Percentiles rank a stretch among this genome's conserved stretches.
phyloP scores from a whole-genome alignment of 2,113 vertebrate genomes.

The Cricetomys ansorgei region DNA sequence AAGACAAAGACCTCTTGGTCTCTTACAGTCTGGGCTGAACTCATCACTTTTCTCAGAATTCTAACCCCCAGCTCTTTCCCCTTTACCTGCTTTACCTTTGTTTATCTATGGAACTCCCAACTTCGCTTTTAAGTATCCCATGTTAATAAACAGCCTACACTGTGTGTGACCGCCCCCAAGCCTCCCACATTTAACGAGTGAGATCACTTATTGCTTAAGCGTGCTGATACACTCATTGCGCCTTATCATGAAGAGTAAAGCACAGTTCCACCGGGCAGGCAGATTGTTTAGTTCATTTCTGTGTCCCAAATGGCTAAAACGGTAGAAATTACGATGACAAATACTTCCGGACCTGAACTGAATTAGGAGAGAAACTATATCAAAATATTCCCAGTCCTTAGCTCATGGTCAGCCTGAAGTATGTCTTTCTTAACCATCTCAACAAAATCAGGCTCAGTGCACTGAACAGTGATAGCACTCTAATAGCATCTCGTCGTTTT shows the following conservation, averaged over 20 bases:
- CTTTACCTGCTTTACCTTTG: background rate
- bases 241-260: background rate
- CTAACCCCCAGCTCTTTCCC: background rate
- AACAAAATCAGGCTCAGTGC: background rate
- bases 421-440: background rate
- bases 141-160: no score
- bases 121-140: no score
- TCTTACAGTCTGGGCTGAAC: background rate
- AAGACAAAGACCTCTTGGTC: background rate
- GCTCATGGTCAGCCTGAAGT: background rate
- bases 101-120: background rate
- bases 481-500: background rate
- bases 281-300: background rate
- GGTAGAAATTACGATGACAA: background rate
- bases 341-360: background rate
- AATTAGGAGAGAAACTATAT: background rate
- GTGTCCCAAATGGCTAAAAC: background rate
- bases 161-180: background rate
- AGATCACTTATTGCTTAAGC: background rate
- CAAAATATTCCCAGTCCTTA: background rate
- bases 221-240: background rate
- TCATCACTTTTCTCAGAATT: background rate
- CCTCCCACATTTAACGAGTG: background rate
- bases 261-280: background rate
- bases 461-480: background rate